Evolutionary conservation across 30 jellyfish, hydroid and myxozoan genomes (phyloP).

Genomic region (Sanderia malayensis): DNA sequence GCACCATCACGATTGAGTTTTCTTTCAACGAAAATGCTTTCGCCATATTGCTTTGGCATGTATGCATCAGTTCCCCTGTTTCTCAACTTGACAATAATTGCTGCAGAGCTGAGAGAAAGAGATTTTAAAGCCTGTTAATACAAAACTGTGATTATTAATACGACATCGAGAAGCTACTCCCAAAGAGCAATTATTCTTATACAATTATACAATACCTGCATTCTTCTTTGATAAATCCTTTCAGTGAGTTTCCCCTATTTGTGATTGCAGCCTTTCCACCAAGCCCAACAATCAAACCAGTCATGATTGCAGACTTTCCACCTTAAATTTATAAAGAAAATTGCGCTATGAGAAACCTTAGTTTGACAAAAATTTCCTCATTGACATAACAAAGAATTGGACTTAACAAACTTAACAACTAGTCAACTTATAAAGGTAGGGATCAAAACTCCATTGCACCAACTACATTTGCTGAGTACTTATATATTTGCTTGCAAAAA

Average conservation of each 20-base stretch:
- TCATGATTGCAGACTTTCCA: slow-evolving; percentile 96
- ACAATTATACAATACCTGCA: too few species aligned
- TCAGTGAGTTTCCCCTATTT: slow-evolving; percentile 85
- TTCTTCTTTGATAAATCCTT: slow-evolving; percentile 84
- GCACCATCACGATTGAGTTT: slow-evolving; percentile 73
- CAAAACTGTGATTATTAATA: too few species aligned
- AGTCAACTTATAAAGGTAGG: neutral
- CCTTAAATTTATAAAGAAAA: too few species aligned
- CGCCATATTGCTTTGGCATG: slow-evolving; percentile 81
- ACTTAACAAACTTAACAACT: too few species aligned
- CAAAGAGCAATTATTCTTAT: too few species aligned
- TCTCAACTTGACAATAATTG: slow-evolving; percentile 50
- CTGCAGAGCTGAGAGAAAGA: slow-evolving; percentile 70
- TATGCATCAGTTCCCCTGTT: slow-evolving; percentile 91
- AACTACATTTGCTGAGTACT: neutral
- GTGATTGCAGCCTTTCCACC: slow-evolving; percentile 98
- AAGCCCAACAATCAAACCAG: slow-evolving; percentile 92
- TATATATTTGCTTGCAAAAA: neutral
- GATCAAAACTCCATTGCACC: neutral
- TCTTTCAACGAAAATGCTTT: slow-evolving; percentile 69
- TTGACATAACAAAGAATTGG: too few species aligned
- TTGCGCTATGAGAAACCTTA: neutral
- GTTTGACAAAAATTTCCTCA: neutral
- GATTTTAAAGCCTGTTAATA: too few species aligned
- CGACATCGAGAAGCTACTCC: too few species aligned